Conservation (phyloP, 1,140 invertebrate genomes). For the Semibalanus balanoides region DNA sequence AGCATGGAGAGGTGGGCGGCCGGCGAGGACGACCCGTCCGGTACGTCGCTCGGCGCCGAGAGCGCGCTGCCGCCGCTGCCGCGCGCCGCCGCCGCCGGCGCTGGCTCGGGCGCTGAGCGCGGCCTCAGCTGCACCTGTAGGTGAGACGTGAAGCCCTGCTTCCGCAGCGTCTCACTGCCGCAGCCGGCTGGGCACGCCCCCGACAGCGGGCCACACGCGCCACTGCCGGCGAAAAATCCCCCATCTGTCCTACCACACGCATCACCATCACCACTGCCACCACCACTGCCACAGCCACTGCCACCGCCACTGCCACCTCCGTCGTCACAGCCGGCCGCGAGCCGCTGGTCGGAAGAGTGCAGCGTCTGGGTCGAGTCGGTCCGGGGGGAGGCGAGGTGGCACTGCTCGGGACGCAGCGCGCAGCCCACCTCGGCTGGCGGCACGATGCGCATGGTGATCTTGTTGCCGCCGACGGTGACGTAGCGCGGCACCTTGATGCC, state of each 20-base stretch:
- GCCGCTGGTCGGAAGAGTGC: slow-evolving; percentile 6
- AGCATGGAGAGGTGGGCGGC: neutral
- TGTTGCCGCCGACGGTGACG: slow-evolving; percentile 26
- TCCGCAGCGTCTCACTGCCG: neutral
- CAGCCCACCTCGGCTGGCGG: slow-evolving; percentile 17
- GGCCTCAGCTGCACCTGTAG: neutral
- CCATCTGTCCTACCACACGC: neutral
- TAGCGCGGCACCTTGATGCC: slow-evolving; percentile 24
- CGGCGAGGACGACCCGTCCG: too few relatives aligned
- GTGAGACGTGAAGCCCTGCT: neutral
- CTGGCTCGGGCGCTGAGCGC: neutral
- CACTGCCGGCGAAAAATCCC: neutral
- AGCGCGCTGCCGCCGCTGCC: slow-evolving; percentile 7
- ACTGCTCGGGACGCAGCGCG: slow-evolving; percentile 15
- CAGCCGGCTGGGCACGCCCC: neutral
- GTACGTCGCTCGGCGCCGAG: neutral
- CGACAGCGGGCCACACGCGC: neutral
- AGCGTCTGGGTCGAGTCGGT: neutral
- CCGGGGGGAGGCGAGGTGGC: slow-evolving; percentile 3
- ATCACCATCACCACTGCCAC: neutral
- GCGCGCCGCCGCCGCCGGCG: neutral
- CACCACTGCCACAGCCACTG: neutral
- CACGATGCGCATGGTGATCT: slow-evolving; percentile 22
- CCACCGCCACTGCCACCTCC: slow-evolving; percentile 12
- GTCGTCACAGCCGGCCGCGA: slow-evolving; percentile 2